phyloP scores from a whole-genome alignment of 2,888 invertebrate genomes.

The Macrosoma leucophasiata region DNA sequence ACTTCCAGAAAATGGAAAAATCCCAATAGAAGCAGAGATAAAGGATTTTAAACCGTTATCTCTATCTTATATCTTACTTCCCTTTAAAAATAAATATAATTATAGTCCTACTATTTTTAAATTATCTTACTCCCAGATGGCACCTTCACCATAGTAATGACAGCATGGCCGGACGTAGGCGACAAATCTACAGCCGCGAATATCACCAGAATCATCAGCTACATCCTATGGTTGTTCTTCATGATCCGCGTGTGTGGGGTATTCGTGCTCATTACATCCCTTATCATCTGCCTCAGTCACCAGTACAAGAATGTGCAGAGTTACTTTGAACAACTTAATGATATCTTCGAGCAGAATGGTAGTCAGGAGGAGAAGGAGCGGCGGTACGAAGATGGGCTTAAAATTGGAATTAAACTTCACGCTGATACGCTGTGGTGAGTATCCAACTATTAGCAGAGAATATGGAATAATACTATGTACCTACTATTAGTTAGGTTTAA shows the following conservation, averaged over 20 bases:
- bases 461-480: no score
- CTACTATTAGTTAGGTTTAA: no score
- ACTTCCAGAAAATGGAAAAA: no score
- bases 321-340: conserved; percentile 38
- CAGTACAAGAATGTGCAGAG: conserved; percentile 43
- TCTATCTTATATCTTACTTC: no score
- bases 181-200: conserved; percentile 30
- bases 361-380: conserved; percentile 36
- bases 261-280: conserved; percentile 31
- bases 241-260: conserved; percentile 27
- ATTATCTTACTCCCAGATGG: conserved; percentile 22
- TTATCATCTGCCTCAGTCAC: conserved; percentile 34
- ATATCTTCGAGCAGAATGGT: conserved; percentile 33
- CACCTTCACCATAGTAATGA: conserved; percentile 37
- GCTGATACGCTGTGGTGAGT: conserved; percentile 40
- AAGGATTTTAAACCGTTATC: no score
- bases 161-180: conserved; percentile 39
- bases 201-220: conserved; percentile 27
- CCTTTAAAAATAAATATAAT: no score
- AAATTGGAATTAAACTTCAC: conserved; percentile 43
- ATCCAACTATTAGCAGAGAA: no score
- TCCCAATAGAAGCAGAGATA: no score
- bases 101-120: no score
- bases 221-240: conserved; percentile 39
- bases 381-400: conserved; percentile 36